phyloP scores from a whole-genome alignment of 2,797 vertebrate species.

The Sebastes trivittatus region DNA sequence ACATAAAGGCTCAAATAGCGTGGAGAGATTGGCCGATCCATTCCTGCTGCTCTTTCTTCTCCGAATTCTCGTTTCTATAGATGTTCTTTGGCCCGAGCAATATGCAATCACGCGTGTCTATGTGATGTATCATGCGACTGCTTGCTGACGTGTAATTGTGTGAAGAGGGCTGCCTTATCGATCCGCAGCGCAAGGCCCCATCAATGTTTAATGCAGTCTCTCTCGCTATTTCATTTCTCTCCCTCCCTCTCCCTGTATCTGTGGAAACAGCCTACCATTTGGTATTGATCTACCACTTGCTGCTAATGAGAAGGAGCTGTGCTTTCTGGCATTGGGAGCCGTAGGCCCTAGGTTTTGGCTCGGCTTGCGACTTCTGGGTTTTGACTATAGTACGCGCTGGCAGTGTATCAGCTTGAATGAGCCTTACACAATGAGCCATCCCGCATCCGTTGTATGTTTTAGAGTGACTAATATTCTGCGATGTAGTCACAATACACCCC shows the following conservation, averaged over 20 bases:
- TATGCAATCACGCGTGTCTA: constrained; percentile 55
- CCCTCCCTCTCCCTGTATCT: constrained; percentile 49
- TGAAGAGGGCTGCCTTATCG: constrained; percentile 80
- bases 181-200: constrained; percentile 73
- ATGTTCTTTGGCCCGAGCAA: constrained; percentile 12
- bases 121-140: constrained; percentile 66
- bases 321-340: constrained; percentile 46
- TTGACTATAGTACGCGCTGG: constrained; percentile 9
- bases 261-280: constrained; percentile 77
- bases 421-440: constrained; percentile 22
- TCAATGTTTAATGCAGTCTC: constrained; percentile 86
- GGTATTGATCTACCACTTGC: constrained; percentile 78
- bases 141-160: constrained; percentile 84
- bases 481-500: constrained; percentile 23
- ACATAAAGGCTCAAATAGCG: constrained; percentile 3
- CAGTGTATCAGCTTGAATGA: constrained; percentile 2
- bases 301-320: constrained; percentile 75
- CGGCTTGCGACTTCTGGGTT: constrained; percentile 27
- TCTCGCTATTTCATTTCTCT: constrained; percentile 59
- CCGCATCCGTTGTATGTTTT: constrained; percentile 21
- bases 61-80: background rate
- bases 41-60: background rate
- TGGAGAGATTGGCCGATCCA: background rate
- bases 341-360: constrained; percentile 32
- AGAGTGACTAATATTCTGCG: constrained; percentile 35